These are phyloP conservation scores for Eleutherodactylus coqui DNA, from an alignment of 2,797 vertebrate genomes.

Conservation along the genomic window DNA sequence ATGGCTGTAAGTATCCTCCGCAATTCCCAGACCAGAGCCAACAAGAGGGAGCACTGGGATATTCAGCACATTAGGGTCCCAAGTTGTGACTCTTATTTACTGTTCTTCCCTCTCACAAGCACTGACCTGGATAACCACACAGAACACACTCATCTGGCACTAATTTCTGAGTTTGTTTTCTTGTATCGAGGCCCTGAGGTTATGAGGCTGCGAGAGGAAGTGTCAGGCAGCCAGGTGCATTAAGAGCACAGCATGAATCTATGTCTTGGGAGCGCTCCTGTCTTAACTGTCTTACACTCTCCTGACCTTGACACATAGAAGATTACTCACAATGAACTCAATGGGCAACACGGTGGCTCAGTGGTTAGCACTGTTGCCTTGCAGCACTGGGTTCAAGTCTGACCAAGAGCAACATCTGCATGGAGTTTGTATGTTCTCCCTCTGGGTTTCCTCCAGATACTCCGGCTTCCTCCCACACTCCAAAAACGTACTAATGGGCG, in stretches of 20 bases:
- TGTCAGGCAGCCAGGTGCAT: conserved; percentile 71
- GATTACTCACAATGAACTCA: background rate
- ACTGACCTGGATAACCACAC: conserved; percentile 61
- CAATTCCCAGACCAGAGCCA: background rate
- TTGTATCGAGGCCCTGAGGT: conserved; percentile 66
- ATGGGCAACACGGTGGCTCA: too few relatives aligned
- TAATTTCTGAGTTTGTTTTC: conserved; percentile 68
- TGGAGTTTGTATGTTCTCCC: too few relatives aligned
- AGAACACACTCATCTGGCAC: conserved; percentile 63
- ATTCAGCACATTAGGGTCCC: conserved; percentile 40
- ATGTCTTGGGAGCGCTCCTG: conserved; percentile 67
- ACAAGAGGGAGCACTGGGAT: conserved; percentile 17
- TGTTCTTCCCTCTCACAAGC: conserved; percentile 47
- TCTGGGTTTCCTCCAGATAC: too few relatives aligned
- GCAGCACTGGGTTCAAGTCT: too few relatives aligned
- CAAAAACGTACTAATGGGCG: too few relatives aligned
- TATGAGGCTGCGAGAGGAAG: conserved; percentile 64
- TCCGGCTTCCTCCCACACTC: too few relatives aligned
- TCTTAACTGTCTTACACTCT: conserved; percentile 67
- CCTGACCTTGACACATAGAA: conserved; percentile 70
- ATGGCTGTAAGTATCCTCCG: background rate
- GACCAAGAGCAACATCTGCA: too few relatives aligned
- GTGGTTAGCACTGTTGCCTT: too few relatives aligned
- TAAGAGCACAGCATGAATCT: conserved; percentile 69
- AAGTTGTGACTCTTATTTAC: conserved; percentile 59